A percentile compares a stretch with the other conserved stretches of the same genome.
These are phyloP conservation scores for Diorhabda elongata DNA, from an alignment of 1,140 invertebrate species.

Conservation along the genomic window DNA sequence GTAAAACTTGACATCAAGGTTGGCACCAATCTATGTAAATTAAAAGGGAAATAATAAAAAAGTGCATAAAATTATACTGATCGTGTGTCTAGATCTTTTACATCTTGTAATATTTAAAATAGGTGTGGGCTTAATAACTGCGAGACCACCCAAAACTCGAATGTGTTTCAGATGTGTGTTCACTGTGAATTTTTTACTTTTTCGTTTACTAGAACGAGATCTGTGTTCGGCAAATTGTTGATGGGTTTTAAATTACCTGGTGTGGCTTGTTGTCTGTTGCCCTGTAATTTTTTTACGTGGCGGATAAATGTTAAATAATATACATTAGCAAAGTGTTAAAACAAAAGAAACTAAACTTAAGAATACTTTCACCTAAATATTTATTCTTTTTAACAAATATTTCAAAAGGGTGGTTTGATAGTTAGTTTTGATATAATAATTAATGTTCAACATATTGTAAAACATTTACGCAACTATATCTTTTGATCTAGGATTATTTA, in stretches of 20 bases:
- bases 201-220: background rate
- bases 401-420: no score
- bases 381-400: no score
- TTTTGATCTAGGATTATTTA: no score
- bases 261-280: background rate
- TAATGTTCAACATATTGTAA: no score
- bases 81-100: background rate
- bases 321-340: background rate
- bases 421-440: no score
- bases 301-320: background rate
- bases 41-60: background rate
- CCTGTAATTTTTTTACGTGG: background rate
- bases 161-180: constrained; percentile 2
- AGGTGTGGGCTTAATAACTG: background rate
- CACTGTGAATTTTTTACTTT: background rate
- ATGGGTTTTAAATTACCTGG: background rate
- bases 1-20: background rate
- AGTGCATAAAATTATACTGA: background rate
- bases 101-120: constrained; percentile 3
- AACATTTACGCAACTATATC: no score
- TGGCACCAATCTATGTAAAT: background rate
- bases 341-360: background rate
- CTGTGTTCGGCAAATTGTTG: constrained; percentile 1
- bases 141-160: background rate
- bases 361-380: no score